Evolutionary conservation across 2,888 invertebrate species (phyloP), one percentile per base, ranked within the genome.

Genomic region (Agrypnus murinus): DNA sequence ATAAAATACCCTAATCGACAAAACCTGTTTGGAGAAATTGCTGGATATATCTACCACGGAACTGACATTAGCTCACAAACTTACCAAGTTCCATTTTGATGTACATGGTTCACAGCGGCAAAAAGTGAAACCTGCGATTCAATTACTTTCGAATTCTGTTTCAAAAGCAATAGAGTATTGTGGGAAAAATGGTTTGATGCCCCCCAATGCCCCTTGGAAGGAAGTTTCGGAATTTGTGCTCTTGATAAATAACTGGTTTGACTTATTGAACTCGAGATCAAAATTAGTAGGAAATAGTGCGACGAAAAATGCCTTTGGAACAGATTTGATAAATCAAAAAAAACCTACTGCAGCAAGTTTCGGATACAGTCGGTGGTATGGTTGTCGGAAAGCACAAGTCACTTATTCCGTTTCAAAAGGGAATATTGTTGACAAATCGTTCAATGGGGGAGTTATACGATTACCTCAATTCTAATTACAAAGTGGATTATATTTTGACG

Each of bases 161-260:
- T n/a, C n/a, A n/a, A n/a, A n/a, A n/a, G n/a, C n/a, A n/a, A n/a
- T n/a, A n/a, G n/a, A n/a, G n/a, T n/a, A n/a, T n/a, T n/a, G n/a
- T n/a, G n/a, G n/a, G n/a, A n/a, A n/a, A n/a, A n/a, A n/a, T n/a
- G n/a, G n/a, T n/a, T n/a, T n/a, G n/a, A n/a, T n/a, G n/a, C n/a
- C n/a, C n/a, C n/a, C n/a, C n/a, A 60, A 55, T 57, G 46, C 32
- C 31, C 12, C 3, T 15, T 72, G 72, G 68, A 60, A 55, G 19
- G n/a, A 32, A 34, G 57, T 46, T 10, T 10, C 60, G 31, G 12
- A 58, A 14, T 34, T 68, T 6, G 17, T 65, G 2, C 43, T 53
- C 9, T 40, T 72, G 55, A 25, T 72, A 0, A 72, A 72, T 40
- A 46, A 69, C 15, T 72, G 72, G 72, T 69, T 72, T 53, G 68